These are phyloP conservation scores for Paramisgurnus dabryanus DNA, from an alignment of 2,113 vertebrate species.

Conservation along the genomic window DNA sequence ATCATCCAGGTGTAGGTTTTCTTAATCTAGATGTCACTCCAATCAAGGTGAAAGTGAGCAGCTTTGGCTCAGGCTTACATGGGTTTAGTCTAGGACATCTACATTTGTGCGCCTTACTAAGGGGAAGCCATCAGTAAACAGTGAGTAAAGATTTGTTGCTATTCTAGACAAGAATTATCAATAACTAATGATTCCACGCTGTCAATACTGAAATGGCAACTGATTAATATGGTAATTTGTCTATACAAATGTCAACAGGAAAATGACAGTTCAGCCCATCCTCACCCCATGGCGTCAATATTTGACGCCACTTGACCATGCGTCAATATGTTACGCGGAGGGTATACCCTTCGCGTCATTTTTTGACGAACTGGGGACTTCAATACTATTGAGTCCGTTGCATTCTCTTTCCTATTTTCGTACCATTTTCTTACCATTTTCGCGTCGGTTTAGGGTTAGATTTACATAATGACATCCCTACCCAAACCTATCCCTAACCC, in stretches of 20 bases:
- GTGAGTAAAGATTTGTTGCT: conserved; percentile 17
- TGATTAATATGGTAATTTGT: conserved; percentile 31
- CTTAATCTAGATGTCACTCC: background rate
- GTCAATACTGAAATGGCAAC: conserved; percentile 28
- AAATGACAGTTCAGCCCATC: conserved; percentile 25
- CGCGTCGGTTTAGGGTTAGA: too few relatives aligned
- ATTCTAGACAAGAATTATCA: conserved; percentile 19
- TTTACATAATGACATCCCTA: too few relatives aligned
- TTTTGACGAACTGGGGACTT: too few relatives aligned
- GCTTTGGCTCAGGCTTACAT: background rate
- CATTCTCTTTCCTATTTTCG: too few relatives aligned
- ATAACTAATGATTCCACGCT: conserved; percentile 14
- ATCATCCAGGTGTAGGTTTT: background rate
- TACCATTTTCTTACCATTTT: too few relatives aligned
- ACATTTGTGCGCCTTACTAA: background rate
- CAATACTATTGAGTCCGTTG: too few relatives aligned
- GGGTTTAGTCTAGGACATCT: background rate
- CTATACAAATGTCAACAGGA: conserved; percentile 9
- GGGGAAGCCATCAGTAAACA: background rate
- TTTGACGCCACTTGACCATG: too few relatives aligned
- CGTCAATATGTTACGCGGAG: too few relatives aligned
- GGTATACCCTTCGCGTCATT: too few relatives aligned
- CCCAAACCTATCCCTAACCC: too few relatives aligned
- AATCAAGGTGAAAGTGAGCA: background rate
- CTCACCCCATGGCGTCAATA: too few relatives aligned